Conservation (phyloP, 2,797 vertebrate species). For the Buceros bicornis region DNA sequence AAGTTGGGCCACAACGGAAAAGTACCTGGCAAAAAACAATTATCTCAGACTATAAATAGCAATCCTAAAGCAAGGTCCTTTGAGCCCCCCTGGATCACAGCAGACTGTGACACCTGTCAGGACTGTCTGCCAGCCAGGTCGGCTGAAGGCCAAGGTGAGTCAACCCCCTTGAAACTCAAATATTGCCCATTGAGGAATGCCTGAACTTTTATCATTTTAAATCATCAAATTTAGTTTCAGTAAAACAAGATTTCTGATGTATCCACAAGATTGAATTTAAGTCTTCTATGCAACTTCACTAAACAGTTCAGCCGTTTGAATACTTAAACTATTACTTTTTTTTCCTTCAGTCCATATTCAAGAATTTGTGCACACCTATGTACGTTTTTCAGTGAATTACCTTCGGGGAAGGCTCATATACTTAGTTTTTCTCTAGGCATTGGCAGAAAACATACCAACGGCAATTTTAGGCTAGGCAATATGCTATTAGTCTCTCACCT, state of each 20-base stretch:
- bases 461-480: not conserved
- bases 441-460: not conserved
- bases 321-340: not conserved
- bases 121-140: no score
- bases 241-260: not conserved
- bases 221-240: not conserved
- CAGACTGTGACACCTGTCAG: no score
- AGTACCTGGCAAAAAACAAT: not conserved
- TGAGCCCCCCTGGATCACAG: no score
- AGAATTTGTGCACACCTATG: not conserved
- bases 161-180: no score
- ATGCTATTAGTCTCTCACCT: not conserved
- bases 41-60: no score
- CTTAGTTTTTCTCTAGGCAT: not conserved
- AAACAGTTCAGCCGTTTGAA: not conserved
- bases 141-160: no score
- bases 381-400: not conserved
- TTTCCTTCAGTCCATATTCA: not conserved
- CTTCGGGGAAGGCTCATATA: not conserved
- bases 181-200: no score
- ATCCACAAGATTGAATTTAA: not conserved
- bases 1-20: not conserved
- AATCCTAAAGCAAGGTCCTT: no score
- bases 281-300: not conserved
- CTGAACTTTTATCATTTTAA: not conserved